These are phyloP conservation scores for Drosophila mercatorum DNA, from an alignment of 2,888 invertebrate genomes.

Conservation along the genomic window DNA sequence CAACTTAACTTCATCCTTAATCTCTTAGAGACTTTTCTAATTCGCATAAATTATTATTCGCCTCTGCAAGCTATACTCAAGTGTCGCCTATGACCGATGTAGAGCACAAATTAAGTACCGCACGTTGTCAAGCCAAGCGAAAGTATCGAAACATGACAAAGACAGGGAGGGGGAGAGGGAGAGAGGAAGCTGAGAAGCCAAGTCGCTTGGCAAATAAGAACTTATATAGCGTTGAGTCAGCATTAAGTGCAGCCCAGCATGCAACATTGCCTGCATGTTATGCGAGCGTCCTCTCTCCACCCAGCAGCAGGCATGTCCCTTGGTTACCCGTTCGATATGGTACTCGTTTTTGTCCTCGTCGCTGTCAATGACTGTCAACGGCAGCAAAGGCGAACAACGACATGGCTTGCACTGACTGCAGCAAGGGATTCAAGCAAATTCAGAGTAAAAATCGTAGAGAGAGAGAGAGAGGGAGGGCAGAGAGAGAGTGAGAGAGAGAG, in stretches of 20 bases:
- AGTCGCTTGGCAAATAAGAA: constrained; percentile 65
- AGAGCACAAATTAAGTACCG: constrained; percentile 42
- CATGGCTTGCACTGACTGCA: constrained; percentile 45
- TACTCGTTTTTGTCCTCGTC: constrained; percentile 16
- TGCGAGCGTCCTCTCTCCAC: constrained; percentile 18
- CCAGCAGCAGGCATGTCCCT: neutral
- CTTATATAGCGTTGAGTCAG: constrained; percentile 70
- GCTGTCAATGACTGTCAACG: constrained; percentile 77
- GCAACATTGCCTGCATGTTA: constrained; percentile 71
- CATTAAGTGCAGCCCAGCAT: constrained; percentile 72
- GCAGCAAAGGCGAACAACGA: constrained; percentile 65
- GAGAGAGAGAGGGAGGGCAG: neutral
- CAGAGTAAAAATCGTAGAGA: neutral
- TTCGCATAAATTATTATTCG: neutral
- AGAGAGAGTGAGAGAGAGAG: neutral
- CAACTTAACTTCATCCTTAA: neutral
- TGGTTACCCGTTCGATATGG: constrained; percentile 2
- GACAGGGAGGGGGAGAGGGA: neutral
- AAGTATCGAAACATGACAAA: constrained; percentile 40
- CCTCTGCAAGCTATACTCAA: neutral
- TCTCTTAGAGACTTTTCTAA: constrained; percentile 7
- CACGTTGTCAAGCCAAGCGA: constrained; percentile 12
- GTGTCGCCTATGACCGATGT: constrained; percentile 33
- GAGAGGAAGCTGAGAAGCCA: constrained; percentile 13
- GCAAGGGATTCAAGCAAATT: constrained; percentile 17